Conservation (phyloP, 2,888 invertebrate species). For the Drosophila rellima region DNA sequence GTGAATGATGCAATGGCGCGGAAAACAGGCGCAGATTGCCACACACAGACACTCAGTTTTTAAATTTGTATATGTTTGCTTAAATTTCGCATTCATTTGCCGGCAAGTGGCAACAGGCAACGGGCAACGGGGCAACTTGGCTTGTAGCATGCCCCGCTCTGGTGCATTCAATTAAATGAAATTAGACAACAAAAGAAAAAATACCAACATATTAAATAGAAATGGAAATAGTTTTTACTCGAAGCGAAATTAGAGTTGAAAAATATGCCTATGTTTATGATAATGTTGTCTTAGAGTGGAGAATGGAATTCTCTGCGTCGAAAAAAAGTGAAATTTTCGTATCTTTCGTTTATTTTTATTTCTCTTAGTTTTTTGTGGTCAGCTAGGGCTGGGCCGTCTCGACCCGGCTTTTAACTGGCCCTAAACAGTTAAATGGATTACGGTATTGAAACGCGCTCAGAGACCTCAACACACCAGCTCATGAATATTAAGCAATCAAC, state of each 20-base stretch:
- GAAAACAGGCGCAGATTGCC: conserved; percentile 63
- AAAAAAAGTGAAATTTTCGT: conserved; percentile 67
- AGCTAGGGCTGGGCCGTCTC: conserved; percentile 17
- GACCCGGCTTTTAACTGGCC: conserved; percentile 13
- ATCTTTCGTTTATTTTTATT: not conserved
- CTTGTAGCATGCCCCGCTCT: conserved; percentile 22
- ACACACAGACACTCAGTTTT: conserved; percentile 40
- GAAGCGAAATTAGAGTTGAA: conserved; percentile 18
- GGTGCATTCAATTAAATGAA: conserved; percentile 51
- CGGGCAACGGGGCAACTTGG: conserved; percentile 4
- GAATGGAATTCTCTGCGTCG: conserved; percentile 39
- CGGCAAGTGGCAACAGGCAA: conserved; percentile 14
- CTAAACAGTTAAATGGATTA: conserved; percentile 74
- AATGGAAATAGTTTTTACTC: conserved; percentile 8
- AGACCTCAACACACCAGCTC: conserved; percentile 13
- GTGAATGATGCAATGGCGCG: conserved; percentile 59
- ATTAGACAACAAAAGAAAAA: conserved; percentile 16
- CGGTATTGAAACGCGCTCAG: conserved; percentile 57
- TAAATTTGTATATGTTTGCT: conserved; percentile 5
- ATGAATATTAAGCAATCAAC: conserved; percentile 36
- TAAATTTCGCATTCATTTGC: conserved; percentile 50
- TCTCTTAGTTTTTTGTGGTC: not conserved
- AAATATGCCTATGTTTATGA: conserved; percentile 22
- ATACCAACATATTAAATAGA: conserved; percentile 25
- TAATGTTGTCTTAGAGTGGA: conserved; percentile 27